phyloP scores from a whole-genome alignment of 2,888 invertebrate species.

The Eupithecia exiguata region DNA sequence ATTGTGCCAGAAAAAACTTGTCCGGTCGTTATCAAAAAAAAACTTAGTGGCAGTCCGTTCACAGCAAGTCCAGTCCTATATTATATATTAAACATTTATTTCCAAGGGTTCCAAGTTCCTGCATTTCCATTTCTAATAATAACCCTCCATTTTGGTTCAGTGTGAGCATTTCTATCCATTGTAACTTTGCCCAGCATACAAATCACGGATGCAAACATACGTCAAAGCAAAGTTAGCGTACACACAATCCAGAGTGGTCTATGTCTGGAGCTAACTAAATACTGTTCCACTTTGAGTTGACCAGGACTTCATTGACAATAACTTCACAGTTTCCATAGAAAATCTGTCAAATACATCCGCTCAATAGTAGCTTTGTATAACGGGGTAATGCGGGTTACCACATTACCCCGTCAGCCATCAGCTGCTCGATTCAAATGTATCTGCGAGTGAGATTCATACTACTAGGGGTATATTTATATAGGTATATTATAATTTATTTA shows the following conservation, averaged over 20 bases:
- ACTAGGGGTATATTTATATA: no score
- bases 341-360: background rate
- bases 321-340: background rate
- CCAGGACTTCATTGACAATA: background rate
- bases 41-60: no score
- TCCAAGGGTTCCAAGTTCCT: no score
- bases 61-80: no score
- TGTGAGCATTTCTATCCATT: background rate
- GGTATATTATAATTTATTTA: no score
- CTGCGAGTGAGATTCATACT: no score
- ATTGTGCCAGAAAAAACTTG: background rate
- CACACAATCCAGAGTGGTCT: background rate
- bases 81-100: no score
- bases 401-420: no score
- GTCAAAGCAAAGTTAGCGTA: background rate
- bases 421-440: background rate
- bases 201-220: constrained; percentile 1
- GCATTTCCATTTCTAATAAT: no score
- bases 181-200: constrained; percentile 2
- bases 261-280: background rate
- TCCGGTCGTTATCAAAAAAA: no score
- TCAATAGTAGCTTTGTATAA: background rate
- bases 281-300: background rate
- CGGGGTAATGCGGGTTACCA: background rate
- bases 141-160: background rate